phyloP scores from a whole-genome alignment of 2,888 invertebrate species.

The Tryphoninae sp. region DNA sequence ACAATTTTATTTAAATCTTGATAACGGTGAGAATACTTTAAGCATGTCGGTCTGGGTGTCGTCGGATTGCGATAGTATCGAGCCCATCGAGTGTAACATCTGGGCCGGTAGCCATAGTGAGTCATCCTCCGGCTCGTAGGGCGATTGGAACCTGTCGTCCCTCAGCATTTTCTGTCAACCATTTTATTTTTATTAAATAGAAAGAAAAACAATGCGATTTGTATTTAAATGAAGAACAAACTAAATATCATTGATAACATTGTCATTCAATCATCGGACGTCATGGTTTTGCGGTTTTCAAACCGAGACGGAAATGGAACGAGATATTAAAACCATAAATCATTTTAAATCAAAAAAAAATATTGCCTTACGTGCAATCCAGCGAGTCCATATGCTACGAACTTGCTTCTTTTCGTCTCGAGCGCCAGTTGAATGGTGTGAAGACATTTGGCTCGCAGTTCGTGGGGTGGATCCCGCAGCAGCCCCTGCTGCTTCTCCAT shows the following conservation, averaged over 20 bases:
- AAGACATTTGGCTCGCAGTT: conserved; percentile 92
- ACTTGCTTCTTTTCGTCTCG: conserved; percentile 93
- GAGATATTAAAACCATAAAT: conserved; percentile 17
- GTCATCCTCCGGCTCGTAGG: conserved; percentile 95
- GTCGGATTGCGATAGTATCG: conserved; percentile 90
- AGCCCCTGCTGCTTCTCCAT: conserved; percentile 91
- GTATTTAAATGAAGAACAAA: background rate
- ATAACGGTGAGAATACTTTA: conserved; percentile 82
- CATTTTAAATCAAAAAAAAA: conserved; percentile 11
- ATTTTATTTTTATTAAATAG: background rate
- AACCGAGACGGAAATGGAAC: conserved; percentile 27
- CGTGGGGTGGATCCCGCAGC: conserved; percentile 90
- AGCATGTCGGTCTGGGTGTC: conserved; percentile 90
- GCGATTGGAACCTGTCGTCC: conserved; percentile 95
- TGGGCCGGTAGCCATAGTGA: conserved; percentile 96
- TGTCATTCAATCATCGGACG: background rate
- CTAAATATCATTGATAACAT: background rate
- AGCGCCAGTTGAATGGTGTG: conserved; percentile 92
- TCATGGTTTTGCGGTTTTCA: conserved; percentile 17
- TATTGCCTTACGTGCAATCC: conserved; percentile 91
- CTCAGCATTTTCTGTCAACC: conserved; percentile 90
- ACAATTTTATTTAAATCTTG: background rate
- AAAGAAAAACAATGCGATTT: background rate
- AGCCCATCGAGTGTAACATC: conserved; percentile 91
- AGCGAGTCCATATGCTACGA: conserved; percentile 91